Evolutionary conservation across 2,113 vertebrate genomes (phyloP), one percentile per base, ranked within the genome.

Genomic region (Trematomus loennbergii): DNA sequence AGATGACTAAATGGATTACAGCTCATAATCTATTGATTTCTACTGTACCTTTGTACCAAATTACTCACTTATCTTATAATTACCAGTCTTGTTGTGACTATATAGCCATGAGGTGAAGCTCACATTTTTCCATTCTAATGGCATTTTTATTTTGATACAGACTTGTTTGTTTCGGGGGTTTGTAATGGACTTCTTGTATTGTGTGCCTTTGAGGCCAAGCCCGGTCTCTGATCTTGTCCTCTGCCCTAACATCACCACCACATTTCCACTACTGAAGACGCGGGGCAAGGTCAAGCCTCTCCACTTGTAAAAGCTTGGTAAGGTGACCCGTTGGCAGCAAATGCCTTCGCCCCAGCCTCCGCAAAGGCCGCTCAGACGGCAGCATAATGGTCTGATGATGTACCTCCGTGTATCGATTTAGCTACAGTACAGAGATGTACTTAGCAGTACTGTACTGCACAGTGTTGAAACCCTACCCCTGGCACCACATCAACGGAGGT

Each of bases 401-500:
- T 88, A 90, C 86, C 81, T 89, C 75, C 4, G 3, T 29, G 65
- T 92, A 93, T 94, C 61, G 90, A 94, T 93, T 87, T 74, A 84
- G 84, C 79, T 72, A 82, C 82, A 53, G 73, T 83, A 79, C 89
- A 84, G 84, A 89, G 90, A 88, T 84, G 76, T 75, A 79, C 76
- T 74, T 54, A 57, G 67, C 60, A 7, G 22, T 59, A 48, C 77
- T 79, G 72, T 68, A 71, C 86, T 74, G 84, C 79, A 72, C 66
- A 65, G 63, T 67, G 71, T 80, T 91, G 90, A 90, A 93, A 91
- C 86, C 78, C 67, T 74, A 91, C 78, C 73, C 87, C 78, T 90
- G 91, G 88, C 89, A 88, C 62, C 59, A 63, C 86, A 88, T 89
- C 79, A 86, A 77, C 89, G 43, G 75, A 33, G 83, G 86, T 84